Base-by-base conservation (phyloP, 64 coral and sea anemone species). In the Montipora efflorescens region DNA sequence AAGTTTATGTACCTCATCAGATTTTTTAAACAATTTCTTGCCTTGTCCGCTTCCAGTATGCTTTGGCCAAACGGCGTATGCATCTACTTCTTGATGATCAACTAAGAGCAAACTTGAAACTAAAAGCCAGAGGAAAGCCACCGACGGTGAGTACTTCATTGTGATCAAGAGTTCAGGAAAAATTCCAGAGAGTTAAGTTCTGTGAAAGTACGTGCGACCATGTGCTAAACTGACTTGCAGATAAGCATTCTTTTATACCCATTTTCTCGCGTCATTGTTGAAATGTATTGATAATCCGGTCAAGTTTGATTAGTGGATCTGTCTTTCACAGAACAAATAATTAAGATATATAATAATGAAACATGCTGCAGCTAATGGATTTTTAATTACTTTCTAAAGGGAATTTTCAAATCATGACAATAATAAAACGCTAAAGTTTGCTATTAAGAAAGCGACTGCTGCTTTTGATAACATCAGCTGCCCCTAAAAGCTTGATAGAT, bases 51-150 rank as follows among this genome's bases (percentile, higher is more conserved):
- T 36, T 36, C 36, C 36, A 2, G 36, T 36, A 36, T 36, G 36
- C 36, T 36, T 36, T 36, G 36, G 36, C 36, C 36, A 36, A 36
- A 36, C 36, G 2, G 36, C 28, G 11, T 46, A 76, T 14, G 59
- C 80, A 8, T 83, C 25, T 2, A 28, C 58, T 36, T 83, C 25
- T 46, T 83, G 58, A 67, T 25, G 4, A 83, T 5, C 28, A 66
- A 18, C 28, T 4, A 66, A 46, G 51, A 83, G 36, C 36, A 83
- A 47, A 66, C 58, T 21, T 64, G 80, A 67, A 43, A 67, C 23
- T 43, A 66, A 59, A 28, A 83, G 57, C 4, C 80, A 83, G 13
- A 83, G 58, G 57, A 83, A 67, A 45, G 22, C 58, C 57, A 83
- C 23, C 14, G 80, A 67, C 3, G 59, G 45, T 11, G 59, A 67